Base-by-base conservation (phyloP, 2,113 vertebrate species). In the Ceratotherium simum region DNA sequence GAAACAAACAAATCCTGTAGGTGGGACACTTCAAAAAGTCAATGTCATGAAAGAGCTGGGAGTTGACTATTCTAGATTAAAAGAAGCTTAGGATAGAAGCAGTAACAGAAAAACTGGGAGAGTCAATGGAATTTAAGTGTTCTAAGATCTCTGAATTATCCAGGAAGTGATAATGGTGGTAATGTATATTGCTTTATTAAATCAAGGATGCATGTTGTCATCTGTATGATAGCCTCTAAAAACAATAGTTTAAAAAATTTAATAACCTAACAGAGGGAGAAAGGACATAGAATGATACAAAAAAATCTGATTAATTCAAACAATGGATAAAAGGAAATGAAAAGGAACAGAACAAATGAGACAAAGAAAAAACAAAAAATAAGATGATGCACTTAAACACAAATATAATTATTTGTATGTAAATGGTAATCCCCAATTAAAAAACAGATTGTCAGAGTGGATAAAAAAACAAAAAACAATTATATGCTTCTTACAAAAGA, bases 161-260 rank as follows among this genome's bases (percentile, higher is more conserved):
- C 60, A 76, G 46, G 27, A 86, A 60, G 14, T 79, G 80, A 51
- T 31, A 76, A 65, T 39, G 21, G 8, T 21, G 25, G 60, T 25
- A 76, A 82, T 12, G 56, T 46, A 67, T 60, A 72, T 70, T 54
- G 18, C 60, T 56, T 97, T 92, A 70, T 95, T 90, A 86, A 96
- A 51, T 64, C 2, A 39, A 92, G 8, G 42, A 31, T 90, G 16
- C 10, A 70, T 86, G 3, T 56, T 95, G 25, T 51, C 58, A 82
- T 72, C 46, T 72, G 8, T 31, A 33, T 33, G 8, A 25, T 70
- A 92, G 4, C 36, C 6, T 86, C 62, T 90, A 29, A 70, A 97
- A 64, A 70, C 13, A 58, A 18, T 4, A 65, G 62, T 80, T 36
- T 48, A 62, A 65, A 80, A 48, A 27, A 69, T 31, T 17, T 18